Percentiles rank a stretch among this genome's conserved stretches.
These are phyloP conservation scores for Nymphalis c-album DNA, from an alignment of 2,888 invertebrate species.

Conservation along the genomic window DNA sequence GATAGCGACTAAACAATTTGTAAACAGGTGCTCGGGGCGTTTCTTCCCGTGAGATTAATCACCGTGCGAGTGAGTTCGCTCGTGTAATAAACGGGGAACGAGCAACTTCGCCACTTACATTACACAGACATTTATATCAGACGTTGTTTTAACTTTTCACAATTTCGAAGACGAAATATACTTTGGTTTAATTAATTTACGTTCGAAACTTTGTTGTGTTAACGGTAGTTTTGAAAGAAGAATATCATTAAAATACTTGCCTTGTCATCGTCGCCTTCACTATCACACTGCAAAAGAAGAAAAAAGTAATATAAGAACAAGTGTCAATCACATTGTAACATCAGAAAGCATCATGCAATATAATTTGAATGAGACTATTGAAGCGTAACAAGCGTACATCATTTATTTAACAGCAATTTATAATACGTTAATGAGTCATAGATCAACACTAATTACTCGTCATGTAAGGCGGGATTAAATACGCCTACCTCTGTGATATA, in stretches of 20 bases:
- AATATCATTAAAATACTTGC: constrained; percentile 80
- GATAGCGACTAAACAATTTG: constrained; percentile 51
- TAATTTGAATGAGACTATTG: constrained; percentile 14
- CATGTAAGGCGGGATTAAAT: constrained; percentile 34
- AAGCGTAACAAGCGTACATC: constrained; percentile 36
- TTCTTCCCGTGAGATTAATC: constrained; percentile 68
- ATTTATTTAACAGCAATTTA: constrained; percentile 35
- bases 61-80: constrained; percentile 57
- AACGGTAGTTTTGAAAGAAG: constrained; percentile 41
- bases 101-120: constrained; percentile 77
- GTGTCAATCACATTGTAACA: constrained; percentile 11
- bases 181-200: constrained; percentile 70
- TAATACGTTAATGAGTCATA: constrained; percentile 33
- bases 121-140: constrained; percentile 77
- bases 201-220: constrained; percentile 47
- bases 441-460: constrained; percentile 36
- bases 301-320: constrained; percentile 50
- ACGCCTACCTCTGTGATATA: constrained; percentile 36
- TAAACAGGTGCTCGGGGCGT: constrained; percentile 53
- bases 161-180: constrained; percentile 61
- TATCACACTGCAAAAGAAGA: constrained; percentile 92
- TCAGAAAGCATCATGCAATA: constrained; percentile 34
- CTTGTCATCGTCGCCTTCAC: constrained; percentile 95
- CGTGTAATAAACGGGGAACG: constrained; percentile 70
- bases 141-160: constrained; percentile 71